Percentiles rank a stretch among this genome's conserved stretches.
Conservation (phyloP, 2,797 vertebrate genomes). For the Coregonus suidteri region DNA sequence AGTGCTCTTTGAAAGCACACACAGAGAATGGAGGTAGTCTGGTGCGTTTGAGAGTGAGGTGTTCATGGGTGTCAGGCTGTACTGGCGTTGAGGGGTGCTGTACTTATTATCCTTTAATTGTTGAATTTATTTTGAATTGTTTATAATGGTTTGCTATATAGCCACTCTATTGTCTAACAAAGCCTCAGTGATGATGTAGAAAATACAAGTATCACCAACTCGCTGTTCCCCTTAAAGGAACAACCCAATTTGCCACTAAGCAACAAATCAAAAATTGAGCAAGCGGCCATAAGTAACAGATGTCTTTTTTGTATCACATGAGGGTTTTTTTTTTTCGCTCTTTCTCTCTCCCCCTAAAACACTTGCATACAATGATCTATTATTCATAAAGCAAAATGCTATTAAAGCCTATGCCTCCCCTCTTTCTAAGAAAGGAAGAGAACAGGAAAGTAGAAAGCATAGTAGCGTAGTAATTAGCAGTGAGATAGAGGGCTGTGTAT, state of each 20-base stretch:
- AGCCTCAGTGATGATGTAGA: not conserved
- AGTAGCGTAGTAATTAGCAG: slow-evolving; percentile 68
- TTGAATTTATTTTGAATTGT: not conserved
- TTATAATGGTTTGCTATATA: not conserved
- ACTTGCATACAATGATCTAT: slow-evolving; percentile 27
- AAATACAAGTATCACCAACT: not conserved
- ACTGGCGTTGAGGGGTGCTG: not conserved
- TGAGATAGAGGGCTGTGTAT: slow-evolving; percentile 28
- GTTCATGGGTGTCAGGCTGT: not conserved
- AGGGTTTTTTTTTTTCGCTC: not conserved
- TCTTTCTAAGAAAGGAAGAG: slow-evolving; percentile 31
- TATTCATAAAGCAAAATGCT: slow-evolving; percentile 48
- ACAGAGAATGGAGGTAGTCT: not conserved
- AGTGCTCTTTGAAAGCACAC: not conserved
- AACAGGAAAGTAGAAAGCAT: slow-evolving; percentile 48
- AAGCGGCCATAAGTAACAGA: not conserved
- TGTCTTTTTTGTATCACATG: not conserved
- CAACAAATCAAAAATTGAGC: not conserved
- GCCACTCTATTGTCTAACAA: not conserved
- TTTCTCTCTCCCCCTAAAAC: slow-evolving; percentile 13
- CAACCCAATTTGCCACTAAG: slow-evolving; percentile 9
- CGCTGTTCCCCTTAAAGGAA: slow-evolving; percentile 2
- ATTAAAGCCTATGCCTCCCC: slow-evolving; percentile 35
- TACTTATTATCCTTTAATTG: not conserved
- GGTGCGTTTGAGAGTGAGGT: not conserved